Base-by-base conservation (phyloP, 2,113 vertebrate genomes). In the Sinosuthora webbiana region DNA sequence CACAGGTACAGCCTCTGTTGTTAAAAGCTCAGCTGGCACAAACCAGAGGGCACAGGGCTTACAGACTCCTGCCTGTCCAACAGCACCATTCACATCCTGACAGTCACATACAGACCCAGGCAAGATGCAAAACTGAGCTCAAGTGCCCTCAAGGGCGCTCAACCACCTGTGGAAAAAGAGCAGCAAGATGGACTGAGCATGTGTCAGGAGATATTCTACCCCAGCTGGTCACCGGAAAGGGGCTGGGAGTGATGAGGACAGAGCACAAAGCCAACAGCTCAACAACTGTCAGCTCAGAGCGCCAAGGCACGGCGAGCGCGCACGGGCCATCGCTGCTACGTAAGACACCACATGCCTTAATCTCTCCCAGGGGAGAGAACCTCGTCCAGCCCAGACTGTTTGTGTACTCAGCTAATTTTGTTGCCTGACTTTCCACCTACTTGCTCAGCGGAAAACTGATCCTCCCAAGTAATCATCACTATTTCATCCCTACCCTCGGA, bases 381-480 rank as follows among this genome's bases (percentile, higher is more conserved):
- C 80, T 92, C 85, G 22, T 95, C 90, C 92, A 94, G 90, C 73
- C 76, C 88, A 85, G 93, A 95, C 93, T 95, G 94, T 92, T 97
- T 95, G 92, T 97, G 95, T 96, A 94, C 92, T 95, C 96, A 93
- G 94, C 90, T 96, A 95, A 95, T 95, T 95, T 83, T 95, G 95
- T 83, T 95, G 95, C 93, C 85, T 95, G 92, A 96, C 90, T 95
- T 97, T 95, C 94, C 95, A 96, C 94, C 92, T 95, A 96, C 94
- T 96, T 90, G 86, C 92, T 96, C 92, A 96, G 96, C 83, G 0
- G 96, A 97, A 97, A 97, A 67, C 47, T 0, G 86, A 97, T 97
- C 89, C 95, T 83, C 89, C 76, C 83, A 93, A 96, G 93, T 44
- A 81, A 97, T 97, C 94, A 96, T 92, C 86, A 25, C 94, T 97